Evolutionary conservation across 2,113 vertebrate genomes (phyloP).

Genomic region (Cephalophus harveyi): DNA sequence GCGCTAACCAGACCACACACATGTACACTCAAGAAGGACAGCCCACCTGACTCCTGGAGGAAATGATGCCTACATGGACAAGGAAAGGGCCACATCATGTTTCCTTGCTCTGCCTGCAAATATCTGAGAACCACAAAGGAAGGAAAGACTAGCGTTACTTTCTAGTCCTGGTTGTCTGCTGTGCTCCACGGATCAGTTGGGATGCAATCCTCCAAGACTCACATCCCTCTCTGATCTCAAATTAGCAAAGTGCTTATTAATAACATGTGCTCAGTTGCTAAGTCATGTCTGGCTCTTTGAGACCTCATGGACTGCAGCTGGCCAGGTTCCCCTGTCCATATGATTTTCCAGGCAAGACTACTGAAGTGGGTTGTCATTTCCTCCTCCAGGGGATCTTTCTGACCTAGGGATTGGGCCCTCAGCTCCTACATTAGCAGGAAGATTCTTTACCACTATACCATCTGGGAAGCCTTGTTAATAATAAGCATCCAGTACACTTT

Average conservation of each 20-base stretch:
- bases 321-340: not conserved
- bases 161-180: not conserved
- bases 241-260: not conserved
- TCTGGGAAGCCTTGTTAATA: not conserved
- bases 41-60: not conserved
- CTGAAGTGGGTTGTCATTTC: not conserved
- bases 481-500: not conserved
- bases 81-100: no score
- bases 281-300: fast-evolving
- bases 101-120: not conserved
- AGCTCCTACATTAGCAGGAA: not conserved
- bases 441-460: not conserved
- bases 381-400: not conserved
- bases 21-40: not conserved
- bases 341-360: not conserved
- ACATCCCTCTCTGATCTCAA: not conserved
- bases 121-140: not conserved
- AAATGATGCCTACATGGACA: fast-evolving
- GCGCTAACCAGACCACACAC: fast-evolving
- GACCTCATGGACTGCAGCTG: not conserved
- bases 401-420: not conserved
- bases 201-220: not conserved
- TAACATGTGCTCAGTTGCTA: not conserved
- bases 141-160: not conserved
- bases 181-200: no score